These are phyloP conservation scores for Morone chrysops DNA, from an alignment of 2,113 vertebrate genomes.

Conservation along the genomic window DNA sequence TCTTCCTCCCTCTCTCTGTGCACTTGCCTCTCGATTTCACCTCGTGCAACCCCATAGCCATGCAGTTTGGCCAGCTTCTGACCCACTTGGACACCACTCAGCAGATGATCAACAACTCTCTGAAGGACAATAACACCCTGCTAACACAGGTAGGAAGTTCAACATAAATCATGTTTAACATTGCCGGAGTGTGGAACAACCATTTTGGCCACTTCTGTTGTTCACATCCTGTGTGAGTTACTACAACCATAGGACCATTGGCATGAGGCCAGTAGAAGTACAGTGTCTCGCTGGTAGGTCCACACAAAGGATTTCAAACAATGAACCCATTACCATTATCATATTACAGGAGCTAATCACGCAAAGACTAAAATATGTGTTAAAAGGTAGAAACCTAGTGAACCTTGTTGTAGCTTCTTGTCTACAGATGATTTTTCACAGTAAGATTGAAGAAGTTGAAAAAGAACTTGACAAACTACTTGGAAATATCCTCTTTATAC, in stretches of 20 bases:
- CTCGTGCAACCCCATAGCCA: conserved; percentile 78
- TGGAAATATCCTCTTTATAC: background rate
- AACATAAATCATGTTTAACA: background rate
- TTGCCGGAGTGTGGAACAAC: background rate
- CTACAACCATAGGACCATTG: background rate
- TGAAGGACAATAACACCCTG: conserved; percentile 90
- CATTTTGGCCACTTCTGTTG: background rate
- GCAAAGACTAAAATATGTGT: too few species aligned
- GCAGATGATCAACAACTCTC: conserved; percentile 91
- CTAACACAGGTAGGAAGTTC: conserved; percentile 86
- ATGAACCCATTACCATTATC: background rate
- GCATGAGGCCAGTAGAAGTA: background rate
- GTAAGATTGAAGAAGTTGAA: conserved; percentile 1
- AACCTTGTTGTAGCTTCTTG: background rate
- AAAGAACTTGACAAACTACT: background rate
- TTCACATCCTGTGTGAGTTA: background rate
- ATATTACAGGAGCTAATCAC: background rate
- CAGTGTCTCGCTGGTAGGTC: background rate
- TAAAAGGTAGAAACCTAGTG: background rate
- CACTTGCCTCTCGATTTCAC: background rate
- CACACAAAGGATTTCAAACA: background rate
- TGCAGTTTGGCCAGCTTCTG: conserved; percentile 94
- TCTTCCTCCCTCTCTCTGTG: background rate
- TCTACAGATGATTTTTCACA: background rate
- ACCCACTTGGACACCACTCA: conserved; percentile 94